These are phyloP conservation scores for Pseudomyrmex concolor DNA, from an alignment of 1,140 invertebrate genomes.

Conservation along the genomic window DNA sequence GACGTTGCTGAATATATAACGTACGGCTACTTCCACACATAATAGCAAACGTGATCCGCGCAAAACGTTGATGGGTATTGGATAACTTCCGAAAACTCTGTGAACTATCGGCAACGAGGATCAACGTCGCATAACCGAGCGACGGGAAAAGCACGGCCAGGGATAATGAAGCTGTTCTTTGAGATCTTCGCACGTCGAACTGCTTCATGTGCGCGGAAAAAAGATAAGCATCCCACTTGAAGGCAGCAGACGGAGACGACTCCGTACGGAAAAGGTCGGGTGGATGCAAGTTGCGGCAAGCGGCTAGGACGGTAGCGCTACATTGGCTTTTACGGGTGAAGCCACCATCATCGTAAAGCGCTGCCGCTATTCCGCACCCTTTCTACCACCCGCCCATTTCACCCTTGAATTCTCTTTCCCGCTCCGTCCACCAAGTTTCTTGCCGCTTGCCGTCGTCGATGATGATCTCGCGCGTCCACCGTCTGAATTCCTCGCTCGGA, in stretches of 20 bases:
- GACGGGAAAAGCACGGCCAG: not conserved
- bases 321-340: constrained; percentile 77
- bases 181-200: constrained; percentile 38
- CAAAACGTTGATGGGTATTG: constrained; percentile 38
- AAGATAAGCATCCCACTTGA: constrained; percentile 38
- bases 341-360: constrained; percentile 76
- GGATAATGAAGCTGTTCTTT: constrained; percentile 57
- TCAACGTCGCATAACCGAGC: not conserved
- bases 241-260: constrained; percentile 5
- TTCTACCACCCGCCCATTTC: not conserved
- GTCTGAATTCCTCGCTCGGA: not conserved
- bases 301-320: constrained; percentile 65
- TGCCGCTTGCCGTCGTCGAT: constrained; percentile 4
- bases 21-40: constrained; percentile 8
- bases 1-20: not conserved
- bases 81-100: constrained; percentile 19
- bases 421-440: constrained; percentile 23
- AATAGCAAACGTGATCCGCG: constrained; percentile 25
- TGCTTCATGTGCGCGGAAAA: not conserved
- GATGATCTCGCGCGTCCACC: constrained; percentile 42
- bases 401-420: constrained; percentile 19
- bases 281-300: constrained; percentile 35
- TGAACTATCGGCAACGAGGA: constrained; percentile 16
- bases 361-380: constrained; percentile 56
- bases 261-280: constrained; percentile 22